A percentile compares a stretch with the other conserved stretches of the same genome.
phyloP scores from a whole-genome alignment of 2,113 vertebrate genomes.

The cat (Felis catus) region DNA sequence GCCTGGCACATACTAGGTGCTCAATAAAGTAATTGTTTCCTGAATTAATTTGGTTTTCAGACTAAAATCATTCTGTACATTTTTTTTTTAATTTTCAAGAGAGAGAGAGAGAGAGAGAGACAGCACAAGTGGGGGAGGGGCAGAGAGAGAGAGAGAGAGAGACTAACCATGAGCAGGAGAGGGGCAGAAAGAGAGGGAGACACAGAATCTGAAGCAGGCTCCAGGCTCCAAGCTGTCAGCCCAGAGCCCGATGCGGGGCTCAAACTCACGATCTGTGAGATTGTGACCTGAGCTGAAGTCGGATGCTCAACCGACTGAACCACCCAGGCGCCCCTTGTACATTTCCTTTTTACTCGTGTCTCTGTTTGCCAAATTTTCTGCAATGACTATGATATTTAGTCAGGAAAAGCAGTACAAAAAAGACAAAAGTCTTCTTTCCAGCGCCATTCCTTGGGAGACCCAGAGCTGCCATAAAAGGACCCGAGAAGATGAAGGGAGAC shows the following conservation, averaged over 20 bases:
- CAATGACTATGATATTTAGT: background rate
- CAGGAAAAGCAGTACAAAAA: background rate
- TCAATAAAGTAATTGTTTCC: background rate
- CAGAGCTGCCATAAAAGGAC: background rate
- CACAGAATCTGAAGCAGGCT: no score
- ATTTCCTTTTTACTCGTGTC: background rate
- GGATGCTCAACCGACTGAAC: no score
- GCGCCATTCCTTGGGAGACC: background rate
- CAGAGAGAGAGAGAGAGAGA: no score
- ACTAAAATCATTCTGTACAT: background rate
- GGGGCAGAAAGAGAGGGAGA: no score
- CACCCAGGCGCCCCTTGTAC: no score
- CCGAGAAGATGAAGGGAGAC: background rate
- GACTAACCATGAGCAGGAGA: no score
- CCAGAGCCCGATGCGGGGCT: no score
- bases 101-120: no score
- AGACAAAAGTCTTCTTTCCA: background rate
- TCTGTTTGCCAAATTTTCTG: background rate
- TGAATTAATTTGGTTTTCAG: background rate
- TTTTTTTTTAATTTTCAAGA: background rate
- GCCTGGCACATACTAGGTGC: background rate
- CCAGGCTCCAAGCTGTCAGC: no score
- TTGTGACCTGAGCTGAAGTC: no score
- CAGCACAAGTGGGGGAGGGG: no score
- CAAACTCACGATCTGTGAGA: no score